Percentiles rank a stretch among this genome's conserved stretches.
phyloP scores from a whole-genome alignment of 2,113 vertebrate genomes.

The Petroica traversi region DNA sequence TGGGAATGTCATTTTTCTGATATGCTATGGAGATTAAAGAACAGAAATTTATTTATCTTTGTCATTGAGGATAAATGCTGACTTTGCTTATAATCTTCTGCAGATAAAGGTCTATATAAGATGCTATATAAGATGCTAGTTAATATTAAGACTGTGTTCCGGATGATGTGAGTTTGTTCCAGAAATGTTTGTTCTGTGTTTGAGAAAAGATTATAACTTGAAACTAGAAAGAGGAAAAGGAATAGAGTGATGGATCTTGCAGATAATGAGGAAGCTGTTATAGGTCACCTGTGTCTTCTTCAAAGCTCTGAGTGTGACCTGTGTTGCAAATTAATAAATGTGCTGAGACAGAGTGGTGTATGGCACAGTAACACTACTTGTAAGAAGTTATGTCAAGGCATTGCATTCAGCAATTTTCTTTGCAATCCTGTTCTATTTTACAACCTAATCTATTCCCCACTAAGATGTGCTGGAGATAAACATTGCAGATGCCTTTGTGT shows the following conservation, averaged over 20 bases:
- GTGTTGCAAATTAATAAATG: background rate
- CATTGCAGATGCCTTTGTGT: background rate
- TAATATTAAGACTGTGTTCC: background rate
- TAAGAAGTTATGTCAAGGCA: background rate
- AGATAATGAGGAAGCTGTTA: background rate
- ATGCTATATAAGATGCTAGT: background rate
- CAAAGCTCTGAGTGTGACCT: background rate
- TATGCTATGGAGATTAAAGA: background rate
- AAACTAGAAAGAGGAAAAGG: background rate
- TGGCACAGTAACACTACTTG: background rate
- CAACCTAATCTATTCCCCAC: background rate
- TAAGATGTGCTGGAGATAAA: background rate
- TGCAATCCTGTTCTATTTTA: background rate
- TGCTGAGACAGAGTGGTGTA: background rate
- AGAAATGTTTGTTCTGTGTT: background rate
- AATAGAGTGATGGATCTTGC: background rate
- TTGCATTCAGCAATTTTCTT: background rate
- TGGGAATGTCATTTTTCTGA: background rate
- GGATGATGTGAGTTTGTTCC: background rate
- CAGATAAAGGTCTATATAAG: background rate
- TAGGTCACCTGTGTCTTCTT: background rate
- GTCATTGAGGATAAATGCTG: background rate
- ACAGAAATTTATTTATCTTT: background rate
- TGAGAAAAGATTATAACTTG: background rate
- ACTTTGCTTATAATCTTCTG: background rate